Evolutionary conservation across 2,113 vertebrate species (phyloP).

Genomic region (Lepisosteus osseus): DNA sequence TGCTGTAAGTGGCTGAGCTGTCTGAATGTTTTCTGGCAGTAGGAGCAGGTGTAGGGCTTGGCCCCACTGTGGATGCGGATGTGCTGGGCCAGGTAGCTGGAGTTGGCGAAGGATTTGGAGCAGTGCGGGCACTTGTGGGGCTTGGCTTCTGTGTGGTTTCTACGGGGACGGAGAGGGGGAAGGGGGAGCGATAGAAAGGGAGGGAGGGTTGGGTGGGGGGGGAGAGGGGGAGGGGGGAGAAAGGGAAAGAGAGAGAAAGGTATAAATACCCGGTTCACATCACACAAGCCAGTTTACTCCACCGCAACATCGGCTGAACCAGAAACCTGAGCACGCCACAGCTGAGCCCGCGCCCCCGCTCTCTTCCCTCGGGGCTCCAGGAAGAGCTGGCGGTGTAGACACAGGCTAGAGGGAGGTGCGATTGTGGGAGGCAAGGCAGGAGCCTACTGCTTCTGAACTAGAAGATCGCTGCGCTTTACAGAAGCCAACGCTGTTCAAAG

Average conservation of each 20-base stretch:
- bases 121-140: slow-evolving; percentile 99
- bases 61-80: slow-evolving; percentile 98
- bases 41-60: slow-evolving; percentile 98
- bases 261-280: slow-evolving; percentile 14
- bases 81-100: slow-evolving; percentile 98
- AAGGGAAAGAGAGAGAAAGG: slow-evolving; percentile 22
- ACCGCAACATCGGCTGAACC: no score
- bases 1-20: slow-evolving; percentile 99
- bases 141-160: slow-evolving; percentile 92
- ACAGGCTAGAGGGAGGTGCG: no score
- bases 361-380: no score
- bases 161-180: slow-evolving; percentile 2
- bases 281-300: neutral
- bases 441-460: no score
- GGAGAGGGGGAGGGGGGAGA: slow-evolving; percentile 11
- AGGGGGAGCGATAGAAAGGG: neutral
- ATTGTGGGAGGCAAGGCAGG: no score
- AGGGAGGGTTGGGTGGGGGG: neutral
- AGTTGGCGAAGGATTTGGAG: slow-evolving; percentile 99
- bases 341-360: no score
- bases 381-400: no score
- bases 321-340: no score
- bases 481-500: no score
- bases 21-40: slow-evolving; percentile 98
- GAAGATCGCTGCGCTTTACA: no score